phyloP scores from a whole-genome alignment of 2,888 invertebrate genomes.

The Drosophila merina region DNA sequence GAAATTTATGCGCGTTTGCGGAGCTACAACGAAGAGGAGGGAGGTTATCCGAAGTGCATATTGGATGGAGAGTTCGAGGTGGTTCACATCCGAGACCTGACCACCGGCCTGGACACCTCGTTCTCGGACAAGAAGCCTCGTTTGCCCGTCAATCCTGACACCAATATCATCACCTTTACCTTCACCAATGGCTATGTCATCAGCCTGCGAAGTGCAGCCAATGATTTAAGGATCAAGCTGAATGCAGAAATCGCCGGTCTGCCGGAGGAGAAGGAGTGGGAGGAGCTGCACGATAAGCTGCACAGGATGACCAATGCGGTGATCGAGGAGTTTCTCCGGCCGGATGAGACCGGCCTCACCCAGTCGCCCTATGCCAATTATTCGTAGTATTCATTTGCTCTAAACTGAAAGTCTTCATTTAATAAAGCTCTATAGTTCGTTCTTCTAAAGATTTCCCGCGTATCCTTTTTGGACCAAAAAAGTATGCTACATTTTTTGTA shows the following conservation, averaged over 20 bases:
- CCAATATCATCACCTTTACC: constrained; percentile 96
- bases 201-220: constrained; percentile 96
- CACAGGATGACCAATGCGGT: constrained; percentile 91
- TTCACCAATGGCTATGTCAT: constrained; percentile 93
- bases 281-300: constrained; percentile 86
- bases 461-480: background rate
- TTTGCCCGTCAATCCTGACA: constrained; percentile 87
- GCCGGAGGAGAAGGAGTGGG: constrained; percentile 88
- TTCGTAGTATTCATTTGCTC: background rate
- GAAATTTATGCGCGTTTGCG: constrained; percentile 92
- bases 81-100: constrained; percentile 92
- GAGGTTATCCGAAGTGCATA: constrained; percentile 90
- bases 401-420: background rate
- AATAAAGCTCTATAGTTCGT: background rate
- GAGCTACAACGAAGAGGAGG: constrained; percentile 85
- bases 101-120: constrained; percentile 90
- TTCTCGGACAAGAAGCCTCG: constrained; percentile 88
- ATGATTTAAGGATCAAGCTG: constrained; percentile 99
- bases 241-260: constrained; percentile 94
- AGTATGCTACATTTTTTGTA: background rate
- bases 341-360: constrained; percentile 84
- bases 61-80: constrained; percentile 87
- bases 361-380: constrained; percentile 4
- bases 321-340: constrained; percentile 91
- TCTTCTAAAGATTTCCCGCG: background rate